Evolutionary conservation across 1,140 invertebrate genomes (phyloP).

Genomic region (Zaprionus davidi): DNA sequence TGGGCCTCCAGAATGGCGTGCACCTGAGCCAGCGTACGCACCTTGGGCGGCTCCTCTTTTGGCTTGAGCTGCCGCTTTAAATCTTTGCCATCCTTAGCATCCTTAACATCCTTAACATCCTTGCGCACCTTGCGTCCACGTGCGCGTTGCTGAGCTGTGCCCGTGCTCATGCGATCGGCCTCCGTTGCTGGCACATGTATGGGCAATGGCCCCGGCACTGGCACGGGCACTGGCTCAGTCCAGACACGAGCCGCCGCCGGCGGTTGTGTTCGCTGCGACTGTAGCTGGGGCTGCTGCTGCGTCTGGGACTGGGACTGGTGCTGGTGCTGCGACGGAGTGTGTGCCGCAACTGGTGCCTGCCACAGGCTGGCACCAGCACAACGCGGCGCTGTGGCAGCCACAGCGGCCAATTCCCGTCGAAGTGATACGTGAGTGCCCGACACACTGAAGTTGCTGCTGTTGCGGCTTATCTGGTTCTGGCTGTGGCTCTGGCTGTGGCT

Average conservation of each 20-base stretch:
- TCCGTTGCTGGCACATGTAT: neutral
- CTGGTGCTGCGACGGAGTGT: neutral
- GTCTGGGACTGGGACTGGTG: neutral
- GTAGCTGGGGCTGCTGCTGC: neutral
- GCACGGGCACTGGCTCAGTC: slow-evolving; percentile 28
- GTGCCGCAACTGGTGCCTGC: slow-evolving; percentile 25
- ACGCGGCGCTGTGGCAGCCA: slow-evolving; percentile 45
- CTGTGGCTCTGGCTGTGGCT: neutral
- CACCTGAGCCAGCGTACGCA: no score
- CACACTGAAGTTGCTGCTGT: slow-evolving; percentile 7
- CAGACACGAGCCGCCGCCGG: neutral
- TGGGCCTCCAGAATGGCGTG: no score
- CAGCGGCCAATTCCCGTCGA: slow-evolving; percentile 48
- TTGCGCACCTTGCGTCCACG: slow-evolving; percentile 21
- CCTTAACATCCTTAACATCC: slow-evolving; percentile 20
- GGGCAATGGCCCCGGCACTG: slow-evolving; percentile 27
- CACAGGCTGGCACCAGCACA: slow-evolving; percentile 22
- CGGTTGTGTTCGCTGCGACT: neutral
- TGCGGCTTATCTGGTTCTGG: neutral
- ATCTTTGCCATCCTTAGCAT: slow-evolving; percentile 26
- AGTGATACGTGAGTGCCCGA: slow-evolving; percentile 9
- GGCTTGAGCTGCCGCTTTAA: neutral
- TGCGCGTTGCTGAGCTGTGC: slow-evolving; percentile 4
- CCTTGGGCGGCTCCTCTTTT: slow-evolving; percentile 4
- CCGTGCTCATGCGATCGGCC: neutral